Base-by-base conservation (phyloP, 2,797 vertebrate genomes). In the Dermochelys coriacea region DNA sequence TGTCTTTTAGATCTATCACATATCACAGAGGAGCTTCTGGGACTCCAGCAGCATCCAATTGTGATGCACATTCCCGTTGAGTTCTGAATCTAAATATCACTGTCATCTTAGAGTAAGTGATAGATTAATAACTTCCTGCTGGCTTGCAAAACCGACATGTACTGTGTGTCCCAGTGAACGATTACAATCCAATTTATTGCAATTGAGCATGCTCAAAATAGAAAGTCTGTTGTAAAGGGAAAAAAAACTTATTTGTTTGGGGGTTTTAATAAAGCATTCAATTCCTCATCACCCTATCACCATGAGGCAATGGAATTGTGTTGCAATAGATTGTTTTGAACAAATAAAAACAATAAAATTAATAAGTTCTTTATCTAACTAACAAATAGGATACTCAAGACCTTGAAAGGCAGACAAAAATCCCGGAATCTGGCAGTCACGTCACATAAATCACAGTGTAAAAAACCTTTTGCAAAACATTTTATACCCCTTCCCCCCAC, bases 1-100 rank as follows among this genome's bases (percentile, higher is more conserved):
- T 99, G 99, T 99, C 99, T 99, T 98, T 98, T 97, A 96, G 98
- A 98, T 99, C 98, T 98, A 98, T 99, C 99, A 99, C 98, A 98
- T 98, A 97, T 98, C 98, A 98, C 96, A 90, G 96, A 95, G 98
- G 98, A 99, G 98, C 98, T 98, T 98, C 98, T 98, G 97, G 98
- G 98, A 99, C 98, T 98, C 98, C 97, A 96, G 98, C 97, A 93
- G 93, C 97, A 96, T 98, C 96, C 96, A 97, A 97, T 97, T 97
- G 98, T 98, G 95, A 97, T 97, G 97, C 90, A 96, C 96, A 97
- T 98, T 97, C 95, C 59, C 96, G 90, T 97, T 96, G 96, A 97
- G 97, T 91, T 96, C 96, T 96, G 88, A 92, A 96, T 95, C 96
- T 95, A 96, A 97, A 97, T 90, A 96, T 98, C 96, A 96, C 96